These are phyloP conservation scores for Zaprionus lachaisei DNA, from an alignment of 1,140 invertebrate genomes.

Conservation along the genomic window DNA sequence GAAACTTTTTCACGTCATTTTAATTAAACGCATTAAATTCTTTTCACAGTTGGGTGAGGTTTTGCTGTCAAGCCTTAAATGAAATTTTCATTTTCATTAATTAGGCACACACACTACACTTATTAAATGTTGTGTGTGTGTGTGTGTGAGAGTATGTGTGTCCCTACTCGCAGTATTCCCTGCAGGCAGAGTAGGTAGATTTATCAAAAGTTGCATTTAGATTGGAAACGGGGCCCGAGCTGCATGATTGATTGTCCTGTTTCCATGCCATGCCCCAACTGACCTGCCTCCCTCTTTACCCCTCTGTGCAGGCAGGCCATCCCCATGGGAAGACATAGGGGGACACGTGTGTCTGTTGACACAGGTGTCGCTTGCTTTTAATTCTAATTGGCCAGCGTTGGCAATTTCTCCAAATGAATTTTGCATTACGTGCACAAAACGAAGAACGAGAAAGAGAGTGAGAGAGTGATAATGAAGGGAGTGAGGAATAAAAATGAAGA, in stretches of 20 bases:
- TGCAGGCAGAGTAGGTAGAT: slow-evolving; percentile 10
- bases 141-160: neutral
- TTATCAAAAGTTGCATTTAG: slow-evolving; percentile 53
- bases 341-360: slow-evolving; percentile 46
- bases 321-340: neutral
- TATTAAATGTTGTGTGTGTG: slow-evolving; percentile 49
- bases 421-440: slow-evolving; percentile 42
- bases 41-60: slow-evolving; percentile 40
- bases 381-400: slow-evolving; percentile 61
- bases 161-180: slow-evolving; percentile 14
- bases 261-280: slow-evolving; percentile 3
- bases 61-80: slow-evolving; percentile 7
- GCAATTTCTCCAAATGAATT: slow-evolving; percentile 61
- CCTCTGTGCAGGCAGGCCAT: slow-evolving; percentile 4
- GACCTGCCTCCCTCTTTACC: neutral
- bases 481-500: slow-evolving; percentile 15
- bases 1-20: slow-evolving; percentile 52
- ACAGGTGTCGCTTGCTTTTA: slow-evolving; percentile 63
- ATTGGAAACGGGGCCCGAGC: slow-evolving; percentile 49
- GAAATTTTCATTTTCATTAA: slow-evolving; percentile 52
- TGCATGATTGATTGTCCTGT: slow-evolving; percentile 65
- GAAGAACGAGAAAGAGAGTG: neutral
- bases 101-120: slow-evolving; percentile 41
- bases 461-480: neutral
- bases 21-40: slow-evolving; percentile 76